Percentiles rank a stretch among this genome's conserved stretches.
phyloP scores from a whole-genome alignment of 2,113 vertebrate genomes.

The Phoenicopterus ruber region DNA sequence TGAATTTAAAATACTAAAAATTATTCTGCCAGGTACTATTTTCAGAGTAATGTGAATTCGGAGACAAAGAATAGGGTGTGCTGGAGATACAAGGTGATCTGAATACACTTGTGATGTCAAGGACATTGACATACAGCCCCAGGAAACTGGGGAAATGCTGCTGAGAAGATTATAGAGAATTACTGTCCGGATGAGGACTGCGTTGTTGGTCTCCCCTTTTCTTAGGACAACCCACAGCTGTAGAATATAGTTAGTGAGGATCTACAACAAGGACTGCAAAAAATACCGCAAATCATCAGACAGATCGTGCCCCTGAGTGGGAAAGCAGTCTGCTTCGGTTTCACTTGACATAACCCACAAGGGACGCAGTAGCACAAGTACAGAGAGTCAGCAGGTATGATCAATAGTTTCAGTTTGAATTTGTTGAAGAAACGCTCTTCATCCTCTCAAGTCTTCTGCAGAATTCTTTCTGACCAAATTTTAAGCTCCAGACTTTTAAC shows the following conservation, averaged over 20 bases:
- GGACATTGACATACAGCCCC: not conserved
- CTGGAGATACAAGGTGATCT: not conserved
- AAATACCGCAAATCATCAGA: not conserved
- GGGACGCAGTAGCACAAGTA: not conserved
- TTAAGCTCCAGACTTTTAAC: not conserved
- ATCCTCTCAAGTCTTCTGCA: not conserved
- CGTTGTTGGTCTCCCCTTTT: not conserved
- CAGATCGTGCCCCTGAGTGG: rapidly evolving
- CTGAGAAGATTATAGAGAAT: not conserved
- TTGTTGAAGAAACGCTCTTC: not conserved
- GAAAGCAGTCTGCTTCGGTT: not conserved
- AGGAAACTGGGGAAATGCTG: not conserved
- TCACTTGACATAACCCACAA: not conserved
- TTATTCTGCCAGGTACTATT: not conserved
- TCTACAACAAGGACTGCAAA: not conserved
- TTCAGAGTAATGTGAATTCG: not conserved
- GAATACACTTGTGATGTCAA: not conserved
- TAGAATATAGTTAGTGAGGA: not conserved
- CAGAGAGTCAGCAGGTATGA: not conserved
- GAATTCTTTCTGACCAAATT: not conserved
- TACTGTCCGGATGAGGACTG: not conserved
- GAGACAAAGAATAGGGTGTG: not conserved
- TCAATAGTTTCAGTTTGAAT: not conserved
- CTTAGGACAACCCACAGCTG: not conserved
- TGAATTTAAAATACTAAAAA: not conserved